Percentiles rank a stretch among this genome's conserved stretches.
Conservation (phyloP, 2,797 vertebrate species). For the Dromococcyx pavoninus region DNA sequence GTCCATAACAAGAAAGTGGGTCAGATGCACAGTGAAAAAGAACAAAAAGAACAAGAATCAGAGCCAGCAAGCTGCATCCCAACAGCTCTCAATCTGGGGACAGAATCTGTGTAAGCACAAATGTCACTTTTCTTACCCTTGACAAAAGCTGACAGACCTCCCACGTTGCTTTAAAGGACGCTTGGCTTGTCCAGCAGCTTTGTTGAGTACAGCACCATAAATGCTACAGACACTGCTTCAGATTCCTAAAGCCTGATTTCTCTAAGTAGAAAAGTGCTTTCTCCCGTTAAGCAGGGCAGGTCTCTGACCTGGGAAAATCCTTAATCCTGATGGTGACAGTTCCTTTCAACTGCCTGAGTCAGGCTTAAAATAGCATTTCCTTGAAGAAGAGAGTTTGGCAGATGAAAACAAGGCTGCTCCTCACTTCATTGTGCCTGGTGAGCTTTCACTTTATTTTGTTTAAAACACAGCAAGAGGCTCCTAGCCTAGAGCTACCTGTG, state of each 20-base stretch:
- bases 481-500: background rate
- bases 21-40: background rate
- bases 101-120: background rate
- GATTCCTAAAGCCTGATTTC: constrained; percentile 29
- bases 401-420: constrained; percentile 4
- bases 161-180: background rate
- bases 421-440: background rate
- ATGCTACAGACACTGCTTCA: background rate
- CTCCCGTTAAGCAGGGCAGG: constrained; percentile 36
- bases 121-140: background rate
- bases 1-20: background rate
- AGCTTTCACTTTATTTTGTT: background rate
- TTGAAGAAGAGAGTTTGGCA: background rate
- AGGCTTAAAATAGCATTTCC: constrained; percentile 46
- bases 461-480: background rate
- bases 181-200: background rate
- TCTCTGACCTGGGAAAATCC: constrained; percentile 58
- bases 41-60: background rate
- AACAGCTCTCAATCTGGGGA: background rate
- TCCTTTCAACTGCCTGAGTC: constrained; percentile 43
- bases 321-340: constrained; percentile 41
- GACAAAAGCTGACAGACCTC: background rate
- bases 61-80: background rate
- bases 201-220: background rate
- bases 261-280: constrained; percentile 25